Evolutionary conservation across 2,888 invertebrate genomes (phyloP), one percentile per base, ranked within the genome.

Genomic region (Pachycephus smyrnensis): DNA sequence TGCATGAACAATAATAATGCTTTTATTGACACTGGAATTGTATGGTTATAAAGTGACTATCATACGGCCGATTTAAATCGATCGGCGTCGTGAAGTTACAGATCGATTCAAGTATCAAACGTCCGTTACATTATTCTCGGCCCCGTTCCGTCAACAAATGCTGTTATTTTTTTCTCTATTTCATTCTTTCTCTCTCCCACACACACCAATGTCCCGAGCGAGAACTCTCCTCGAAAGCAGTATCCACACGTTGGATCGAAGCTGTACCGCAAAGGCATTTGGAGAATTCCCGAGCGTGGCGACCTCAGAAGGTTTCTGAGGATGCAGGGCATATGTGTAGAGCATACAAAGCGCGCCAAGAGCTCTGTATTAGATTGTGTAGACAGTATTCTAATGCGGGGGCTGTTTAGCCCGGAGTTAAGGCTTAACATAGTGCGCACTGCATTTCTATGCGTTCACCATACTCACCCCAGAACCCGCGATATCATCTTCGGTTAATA

Each of bases 401-500:
- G 79, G 77, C 69, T n/a, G 76, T 81, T 83, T 82, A 79, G 79
- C 77, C 76, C 77, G 36, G 69, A 55, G 55, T 55, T 55, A 55
- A 55, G 9, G 37, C 76, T 76, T 35, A 73, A 75, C 71, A 69
- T 31, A 75, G 75, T 30, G 76, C 75, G 68, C 69, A 76, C 75
- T 36, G 74, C 71, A 73, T 69, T 75, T 77, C 77, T 71, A 75
- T 75, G 77, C 81, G 71, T 77, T 71, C 71, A 33, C 76, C 81
- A 75, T 76, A 75, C 78, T 76, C 80, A 77, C 71, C 36, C 75
- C 77, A 31, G 77, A 71, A 23, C 73, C 73, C 75, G 68, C 77
- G 79, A 81, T 82, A 82, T 77, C 82, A 81, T 81, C 83, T 82
- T 77, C 76, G 79, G 77, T 79, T 80, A 77, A 82, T 80, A 77